A percentile compares a stretch with the other conserved stretches of the same genome.
Evolutionary conservation across 1,140 invertebrate species (phyloP).

Genomic region (Cyrtorhinus lividipennis): DNA sequence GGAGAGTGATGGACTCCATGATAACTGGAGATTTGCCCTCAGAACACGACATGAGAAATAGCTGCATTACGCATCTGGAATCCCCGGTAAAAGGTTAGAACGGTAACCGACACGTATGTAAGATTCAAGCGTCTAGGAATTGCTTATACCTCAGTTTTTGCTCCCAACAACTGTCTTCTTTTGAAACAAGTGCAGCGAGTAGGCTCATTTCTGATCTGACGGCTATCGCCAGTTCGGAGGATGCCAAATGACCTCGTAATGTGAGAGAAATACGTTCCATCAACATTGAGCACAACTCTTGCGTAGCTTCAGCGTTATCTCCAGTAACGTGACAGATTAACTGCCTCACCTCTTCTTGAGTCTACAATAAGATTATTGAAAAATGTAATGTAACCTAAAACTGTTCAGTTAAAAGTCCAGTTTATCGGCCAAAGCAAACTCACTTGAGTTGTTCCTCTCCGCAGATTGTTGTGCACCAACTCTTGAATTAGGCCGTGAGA

Average conservation of each 20-base stretch:
- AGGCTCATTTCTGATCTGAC: conserved; percentile 78
- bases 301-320: conserved; percentile 75
- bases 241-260: conserved; percentile 46
- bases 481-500: conserved; percentile 78
- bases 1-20: conserved; percentile 61
- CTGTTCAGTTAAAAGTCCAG: background rate
- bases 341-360: conserved; percentile 73
- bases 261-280: conserved; percentile 66
- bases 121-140: too few relatives aligned
- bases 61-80: conserved; percentile 69
- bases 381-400: background rate
- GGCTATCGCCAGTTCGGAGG: conserved; percentile 56
- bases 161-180: conserved; percentile 92
- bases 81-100: too few relatives aligned
- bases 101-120: background rate
- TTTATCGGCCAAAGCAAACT: background rate
- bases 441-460: conserved; percentile 55
- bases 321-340: conserved; percentile 78
- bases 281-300: conserved; percentile 67
- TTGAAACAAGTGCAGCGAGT: conserved; percentile 70
- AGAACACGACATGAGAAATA: conserved; percentile 62
- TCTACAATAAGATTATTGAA: conserved; percentile 30
- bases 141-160: conserved; percentile 52
- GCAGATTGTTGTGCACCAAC: conserved; percentile 77
- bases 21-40: conserved; percentile 55